Evolutionary conservation across 2,888 invertebrate species (phyloP), one percentile per base, ranked within the genome.

Genomic region (Baccha elongata): DNA sequence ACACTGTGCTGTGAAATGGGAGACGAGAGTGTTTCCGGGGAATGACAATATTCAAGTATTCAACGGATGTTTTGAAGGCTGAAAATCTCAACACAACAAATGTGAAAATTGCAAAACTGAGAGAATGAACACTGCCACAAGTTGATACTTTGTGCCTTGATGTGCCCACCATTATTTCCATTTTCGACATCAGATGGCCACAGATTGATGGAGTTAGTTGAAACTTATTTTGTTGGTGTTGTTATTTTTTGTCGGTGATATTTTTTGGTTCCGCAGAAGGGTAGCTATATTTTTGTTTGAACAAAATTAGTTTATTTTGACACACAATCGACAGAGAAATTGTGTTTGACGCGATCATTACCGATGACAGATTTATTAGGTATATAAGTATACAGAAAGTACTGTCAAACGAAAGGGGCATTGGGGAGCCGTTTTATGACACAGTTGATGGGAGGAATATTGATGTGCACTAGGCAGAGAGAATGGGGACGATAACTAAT

Each of bases 21-120:
- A 44, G 21, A 23, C 15, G 7, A 46, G 1, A 19, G 73, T 72
- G 55, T 55, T 76, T 83, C 72, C 73, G 67, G 46, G 15, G 55
- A 64, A 52, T 48, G 44, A 69, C 60, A 71, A 48, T 53, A 68
- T 42, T n/a, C n/a, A n/a, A n/a, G 10, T 19, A 44, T 75, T 42
- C 53, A 64, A 75, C 68, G 76, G 68, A 73, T 83, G 65, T 65
- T 62, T 8, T 35, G 40, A 35, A 60, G 29, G 68, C 64, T 64
- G 64, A 78, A 83, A 83, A 83, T 83, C 76, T 83, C 76, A 50
- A 68, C 62, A 72, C 62, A 78, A 78, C 78, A 78, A 83, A 83
- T 83, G 83, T 73, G 78, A 67, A 76, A 83, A 83, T 83, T 78
- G 67, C 67, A 58, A 75, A 74, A 75, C 58, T 29, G 1, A 60